Evolutionary conservation across 1,140 invertebrate species (phyloP).

Genomic region (Achatina immaculata): DNA sequence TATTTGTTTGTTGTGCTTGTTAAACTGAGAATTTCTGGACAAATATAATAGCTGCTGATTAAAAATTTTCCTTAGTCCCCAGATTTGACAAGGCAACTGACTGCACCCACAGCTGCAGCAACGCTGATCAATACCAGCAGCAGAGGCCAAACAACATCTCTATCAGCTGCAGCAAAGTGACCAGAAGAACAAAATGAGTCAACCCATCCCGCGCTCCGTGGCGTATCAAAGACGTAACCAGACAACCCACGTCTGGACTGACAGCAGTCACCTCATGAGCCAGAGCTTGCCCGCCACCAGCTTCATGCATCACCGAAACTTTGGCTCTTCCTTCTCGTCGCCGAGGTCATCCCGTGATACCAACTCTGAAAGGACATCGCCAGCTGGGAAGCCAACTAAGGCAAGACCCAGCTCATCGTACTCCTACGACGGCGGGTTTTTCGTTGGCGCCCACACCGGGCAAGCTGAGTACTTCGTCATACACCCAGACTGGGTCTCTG

Average conservation of each 20-base stretch:
- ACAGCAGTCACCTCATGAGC: conserved; percentile 30
- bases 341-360: conserved; percentile 42
- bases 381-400: conserved; percentile 15
- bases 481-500: conserved; percentile 65
- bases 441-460: conserved; percentile 28
- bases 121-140: too few relatives aligned
- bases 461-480: conserved; percentile 58
- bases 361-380: conserved; percentile 31
- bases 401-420: conserved; percentile 39
- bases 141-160: too few relatives aligned
- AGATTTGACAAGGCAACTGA: too few relatives aligned
- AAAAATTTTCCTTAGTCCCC: too few relatives aligned
- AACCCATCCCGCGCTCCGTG: conserved; percentile 13
- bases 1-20: too few relatives aligned
- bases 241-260: conserved; percentile 39
- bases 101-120: too few relatives aligned
- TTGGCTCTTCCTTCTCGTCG: conserved; percentile 23
- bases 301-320: conserved; percentile 33
- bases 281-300: conserved; percentile 34
- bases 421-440: conserved; percentile 49
- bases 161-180: too few relatives aligned
- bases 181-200: not conserved
- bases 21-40: too few relatives aligned
- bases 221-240: conserved; percentile 39
- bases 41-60: too few relatives aligned